Evolutionary conservation across 64 coral and sea anemone species (phyloP).

Genomic region (Platygyra sinensis): DNA sequence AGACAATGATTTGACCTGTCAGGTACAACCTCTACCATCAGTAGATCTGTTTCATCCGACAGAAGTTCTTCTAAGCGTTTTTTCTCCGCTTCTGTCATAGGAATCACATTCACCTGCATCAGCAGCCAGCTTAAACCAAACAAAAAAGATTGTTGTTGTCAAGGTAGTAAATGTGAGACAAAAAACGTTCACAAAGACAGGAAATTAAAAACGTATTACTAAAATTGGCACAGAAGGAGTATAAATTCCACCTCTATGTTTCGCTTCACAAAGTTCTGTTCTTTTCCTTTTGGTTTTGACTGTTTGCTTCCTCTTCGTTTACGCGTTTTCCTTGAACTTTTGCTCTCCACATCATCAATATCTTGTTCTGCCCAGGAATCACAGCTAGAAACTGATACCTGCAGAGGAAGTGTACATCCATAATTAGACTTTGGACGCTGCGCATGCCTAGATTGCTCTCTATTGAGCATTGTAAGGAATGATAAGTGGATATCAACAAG

Average conservation of each 20-base stretch:
- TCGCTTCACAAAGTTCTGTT: conserved; percentile 84
- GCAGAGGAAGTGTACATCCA: background rate
- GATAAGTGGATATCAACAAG: no score
- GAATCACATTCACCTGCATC: conserved; percentile 88
- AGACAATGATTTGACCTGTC: no score
- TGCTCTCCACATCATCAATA: conserved; percentile 26
- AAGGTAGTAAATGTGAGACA: no score
- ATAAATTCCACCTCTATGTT: conserved; percentile 67
- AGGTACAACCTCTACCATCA: conserved; percentile 72
- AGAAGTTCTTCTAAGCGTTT: conserved; percentile 79
- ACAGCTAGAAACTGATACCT: conserved; percentile 21
- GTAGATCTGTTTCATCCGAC: conserved; percentile 70
- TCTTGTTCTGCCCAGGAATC: conserved; percentile 41
- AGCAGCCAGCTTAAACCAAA: conserved; percentile 72
- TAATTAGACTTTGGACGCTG: no score
- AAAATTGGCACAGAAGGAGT: background rate
- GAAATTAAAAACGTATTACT: background rate
- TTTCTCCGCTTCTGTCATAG: conserved; percentile 97
- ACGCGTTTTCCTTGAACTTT: background rate
- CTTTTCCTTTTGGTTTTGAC: conserved; percentile 45
- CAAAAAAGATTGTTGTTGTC: no score
- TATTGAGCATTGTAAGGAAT: no score
- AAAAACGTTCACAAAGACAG: no score
- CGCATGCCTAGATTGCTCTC: no score
- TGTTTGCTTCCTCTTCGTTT: conserved; percentile 14